Evolutionary conservation across 2,888 invertebrate species (phyloP), one percentile per base, ranked within the genome.

Genomic region (Empis livida): DNA sequence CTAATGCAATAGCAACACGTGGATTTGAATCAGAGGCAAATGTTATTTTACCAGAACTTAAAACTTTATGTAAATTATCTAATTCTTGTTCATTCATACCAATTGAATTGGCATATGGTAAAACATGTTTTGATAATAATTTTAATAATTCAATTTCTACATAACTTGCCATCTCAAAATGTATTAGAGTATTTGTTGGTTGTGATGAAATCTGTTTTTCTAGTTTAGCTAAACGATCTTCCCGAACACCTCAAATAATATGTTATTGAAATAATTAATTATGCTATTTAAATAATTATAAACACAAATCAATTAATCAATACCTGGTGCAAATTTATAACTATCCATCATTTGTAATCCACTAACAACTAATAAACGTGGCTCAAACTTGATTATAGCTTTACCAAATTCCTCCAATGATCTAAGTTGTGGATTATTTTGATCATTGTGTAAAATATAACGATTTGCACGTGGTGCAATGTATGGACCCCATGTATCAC

Each of bases 21-120:
- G 90, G 89, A 60, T 84, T 82, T 9, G 85, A 82, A 60, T 89
- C 84, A 0, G 86, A 77, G 0, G 86, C 79, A 9, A 85, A 69
- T 20, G 81, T 82, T 9, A 87, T 77, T 57, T 81, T 78, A 3
- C 84, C 84, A 58, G 77, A 72, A 50, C 78, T 73, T 45, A 88
- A 65, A 5, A 85, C 76, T 61, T 80, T 81, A 49, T 79, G 74
- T 10, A 90, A 65, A 68, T 88, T 90, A 1, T 83, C 79, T 46
- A 89, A 69, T 67, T 90, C 90, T 67, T 90, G 89, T 61, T 90
- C 90, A 60, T 90, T 90, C 87, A 89, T 88, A 4, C 90, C 90
- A 5, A 89, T 71, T 1, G 89, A 89, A 61, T 90, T 86, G 0
- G 83, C 77, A 59, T 77, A 80, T 0, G 85, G 84, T 51, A 89